Evolutionary conservation across 1,140 invertebrate species (phyloP).

Genomic region (Campoletis sonorensis): DNA sequence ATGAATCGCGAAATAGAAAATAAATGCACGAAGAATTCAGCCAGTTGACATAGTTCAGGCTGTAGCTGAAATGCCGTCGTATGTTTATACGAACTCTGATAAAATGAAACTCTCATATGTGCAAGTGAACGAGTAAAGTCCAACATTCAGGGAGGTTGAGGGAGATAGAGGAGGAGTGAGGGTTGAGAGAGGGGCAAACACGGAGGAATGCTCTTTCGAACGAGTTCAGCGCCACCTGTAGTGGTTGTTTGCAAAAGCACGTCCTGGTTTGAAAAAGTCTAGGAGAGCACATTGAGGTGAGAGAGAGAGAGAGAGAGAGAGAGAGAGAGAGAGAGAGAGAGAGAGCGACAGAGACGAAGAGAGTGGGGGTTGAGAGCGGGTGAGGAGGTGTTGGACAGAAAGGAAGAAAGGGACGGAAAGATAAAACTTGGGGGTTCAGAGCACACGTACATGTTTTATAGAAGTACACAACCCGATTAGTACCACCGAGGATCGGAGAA

Average conservation of each 20-base stretch:
- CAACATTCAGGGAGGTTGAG: neutral
- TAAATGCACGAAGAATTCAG: neutral
- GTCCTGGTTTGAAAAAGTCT: conserved; percentile 1
- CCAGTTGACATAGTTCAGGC: neutral
- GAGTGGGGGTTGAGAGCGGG: no score
- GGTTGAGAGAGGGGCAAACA: neutral
- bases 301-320: neutral
- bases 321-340: neutral
- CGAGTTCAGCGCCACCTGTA: conserved; percentile 6
- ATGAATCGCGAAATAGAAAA: neutral
- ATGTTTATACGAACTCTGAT: neutral
- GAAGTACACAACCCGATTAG: neutral
- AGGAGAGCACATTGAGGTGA: neutral
- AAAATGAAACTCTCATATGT: conserved; percentile 8
- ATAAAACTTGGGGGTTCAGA: no score
- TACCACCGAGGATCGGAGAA: neutral
- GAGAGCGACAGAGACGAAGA: no score
- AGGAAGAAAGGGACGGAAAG: no score
- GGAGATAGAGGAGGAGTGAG: neutral
- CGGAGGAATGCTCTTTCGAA: conserved; percentile 6
- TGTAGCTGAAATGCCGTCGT: neutral
- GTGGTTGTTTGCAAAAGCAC: conserved; percentile 23
- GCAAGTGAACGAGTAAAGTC: neutral
- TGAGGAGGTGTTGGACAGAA: no score
- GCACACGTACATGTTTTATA: conserved; percentile 1